Evolutionary conservation across 2,888 invertebrate species (phyloP), one percentile per base, ranked within the genome.

Genomic region (Pseudanteris insignis): DNA sequence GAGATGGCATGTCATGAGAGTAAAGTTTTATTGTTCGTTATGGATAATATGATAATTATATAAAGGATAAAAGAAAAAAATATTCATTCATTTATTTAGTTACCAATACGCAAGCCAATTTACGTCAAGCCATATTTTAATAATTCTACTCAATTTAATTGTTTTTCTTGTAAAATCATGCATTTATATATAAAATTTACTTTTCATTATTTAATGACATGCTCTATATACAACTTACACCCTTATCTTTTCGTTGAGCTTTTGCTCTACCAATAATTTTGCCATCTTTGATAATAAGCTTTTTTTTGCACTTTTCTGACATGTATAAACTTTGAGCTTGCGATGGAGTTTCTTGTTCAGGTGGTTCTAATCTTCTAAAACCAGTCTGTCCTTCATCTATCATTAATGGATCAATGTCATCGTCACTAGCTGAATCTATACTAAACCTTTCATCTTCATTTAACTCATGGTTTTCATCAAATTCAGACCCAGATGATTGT

Each of bases 241-340:
- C 90, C 82, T 90, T 91, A 69, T 90, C 90, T 70, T 91, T 91
- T 21, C 91, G 82, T 68, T 89, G 89, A 0, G 89, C 85, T 73
- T 91, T 91, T 40, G 87, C 86, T 33, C 87, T 81, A n/a, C 88
- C 88, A 13, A 89, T 83, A 2, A 89, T 88, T 67, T 82, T 83
- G 9, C 84, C 85, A 77, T 88, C 87, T 73, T 86, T 87, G 34
- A 88, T 85, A 32, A 88, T 83, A 1, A 86, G 81, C 70, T 91
- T 91, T 75, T 92, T 92, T 53, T 84, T 86, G 18, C 87, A 86
- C 70, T 91, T 91, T 75, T 92, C 91, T 76, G 88, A 85, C 88
- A 91, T 89, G 70, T 91, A 92, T 2, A 91, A 80, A 11, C 86
- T 86, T 68, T 86, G 84, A 2, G 86, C 86, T 33, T 86, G 81